These are phyloP conservation scores for Saturnia japonica DNA, from an alignment of 2,888 invertebrate species.

Conservation along the genomic window DNA sequence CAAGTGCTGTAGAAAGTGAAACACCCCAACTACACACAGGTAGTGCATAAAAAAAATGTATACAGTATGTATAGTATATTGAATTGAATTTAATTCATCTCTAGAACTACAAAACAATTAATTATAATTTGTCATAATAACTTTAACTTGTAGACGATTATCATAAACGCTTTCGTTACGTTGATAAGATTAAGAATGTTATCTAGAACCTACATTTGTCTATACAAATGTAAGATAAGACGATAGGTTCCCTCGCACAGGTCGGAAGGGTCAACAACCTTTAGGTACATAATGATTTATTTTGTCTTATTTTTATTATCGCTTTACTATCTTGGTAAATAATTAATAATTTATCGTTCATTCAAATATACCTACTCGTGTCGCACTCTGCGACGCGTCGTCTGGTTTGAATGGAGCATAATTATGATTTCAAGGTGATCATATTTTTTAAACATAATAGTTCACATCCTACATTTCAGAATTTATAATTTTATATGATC, in stretches of 20 bases:
- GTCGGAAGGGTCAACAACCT: constrained; percentile 1
- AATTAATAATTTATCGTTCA: background rate
- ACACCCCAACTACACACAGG: too few relatives aligned
- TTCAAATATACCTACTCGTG: background rate
- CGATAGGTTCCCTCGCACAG: background rate
- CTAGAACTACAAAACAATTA: background rate
- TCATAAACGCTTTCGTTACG: background rate
- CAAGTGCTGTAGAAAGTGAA: too few relatives aligned
- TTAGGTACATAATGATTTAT: background rate
- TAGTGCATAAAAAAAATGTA: too few relatives aligned
- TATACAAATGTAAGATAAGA: constrained; percentile 12
- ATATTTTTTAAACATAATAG: constrained; percentile 2
- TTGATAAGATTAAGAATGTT: constrained; percentile 12
- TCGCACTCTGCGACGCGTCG: background rate
- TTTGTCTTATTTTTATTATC: background rate
- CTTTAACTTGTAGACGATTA: background rate
- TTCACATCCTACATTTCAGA: constrained; percentile 3
- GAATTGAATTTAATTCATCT: background rate
- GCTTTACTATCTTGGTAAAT: background rate
- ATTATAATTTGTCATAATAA: constrained; percentile 5
- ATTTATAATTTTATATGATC: background rate
- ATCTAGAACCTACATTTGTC: constrained; percentile 7
- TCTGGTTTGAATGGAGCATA: constrained; percentile 10
- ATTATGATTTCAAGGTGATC: constrained; percentile 1
- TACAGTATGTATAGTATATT: too few relatives aligned